Base-by-base conservation (phyloP, 2,113 vertebrate species). In the Peromyscus maniculatus region DNA sequence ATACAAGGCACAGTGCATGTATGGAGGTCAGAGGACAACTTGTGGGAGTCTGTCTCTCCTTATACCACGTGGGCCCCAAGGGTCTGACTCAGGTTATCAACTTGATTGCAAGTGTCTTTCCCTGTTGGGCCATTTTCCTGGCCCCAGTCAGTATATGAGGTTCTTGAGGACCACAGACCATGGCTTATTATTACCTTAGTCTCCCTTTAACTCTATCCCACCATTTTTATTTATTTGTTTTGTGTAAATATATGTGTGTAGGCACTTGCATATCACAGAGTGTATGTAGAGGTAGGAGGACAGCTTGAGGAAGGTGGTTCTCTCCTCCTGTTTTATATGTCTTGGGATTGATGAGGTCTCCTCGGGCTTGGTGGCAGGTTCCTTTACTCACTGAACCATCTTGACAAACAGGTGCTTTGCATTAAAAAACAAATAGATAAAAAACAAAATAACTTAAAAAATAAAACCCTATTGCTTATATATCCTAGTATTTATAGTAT, bases 401-500 rank as follows among this genome's bases (percentile, higher is more conserved):
- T 67, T 49, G 28, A 33, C 62, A 87, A 46, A 22, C 55, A 88
- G 66, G 39, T 19, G 49, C 19, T 89, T 96, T 80, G 17, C 46
- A 1, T 93, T 89, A 82, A 39, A 49, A 86, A 91, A 71, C 9
- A 67, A 88, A 69, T 62, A 84, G 86, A 79, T 62, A 62, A 77
- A 57, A 89, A 79, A 36, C 49, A 87, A 49, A 55, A 19, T 89
- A 21, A 22, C 36, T 62, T 49, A 83, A 87, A 10, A 59, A 79
- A 77, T 16, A 89, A 28, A 71, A 55, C 9, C 21, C 69, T 80
- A 21, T 93, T 84, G 17, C 36, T 89, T 43, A 71, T 87, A 19
- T 96, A 92, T 84, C 52, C 64, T 75, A 15, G 59, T 93, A 91
- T 86, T 91, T 93, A 78, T 10, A 90, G n/a, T 75, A 67, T 89